phyloP scores from a whole-genome alignment of 2,888 invertebrate species.

The Drosophila longiperda region DNA sequence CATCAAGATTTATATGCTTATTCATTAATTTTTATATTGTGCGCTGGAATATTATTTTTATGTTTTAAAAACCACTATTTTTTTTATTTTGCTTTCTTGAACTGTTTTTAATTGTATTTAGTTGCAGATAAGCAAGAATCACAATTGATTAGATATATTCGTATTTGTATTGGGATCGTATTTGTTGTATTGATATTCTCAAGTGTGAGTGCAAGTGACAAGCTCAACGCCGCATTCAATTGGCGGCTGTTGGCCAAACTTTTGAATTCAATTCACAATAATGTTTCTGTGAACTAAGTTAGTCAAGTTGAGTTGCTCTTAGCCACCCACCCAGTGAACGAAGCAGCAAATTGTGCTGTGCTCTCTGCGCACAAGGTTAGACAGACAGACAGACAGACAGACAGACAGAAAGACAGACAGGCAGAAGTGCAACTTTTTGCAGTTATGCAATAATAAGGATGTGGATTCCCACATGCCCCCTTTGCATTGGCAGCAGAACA shows the following conservation, averaged over 20 bases:
- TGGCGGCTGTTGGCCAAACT: constrained; percentile 41
- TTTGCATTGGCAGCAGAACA: constrained; percentile 11
- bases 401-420: background rate
- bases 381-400: constrained; percentile 18
- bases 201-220: constrained; percentile 63
- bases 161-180: background rate
- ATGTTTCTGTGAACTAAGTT: background rate
- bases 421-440: constrained; percentile 37
- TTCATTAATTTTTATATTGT: background rate
- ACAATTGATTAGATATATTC: constrained; percentile 27
- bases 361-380: constrained; percentile 62
- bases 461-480: constrained; percentile 15
- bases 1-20: background rate
- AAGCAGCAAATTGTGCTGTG: background rate
- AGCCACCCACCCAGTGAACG: background rate
- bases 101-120: background rate
- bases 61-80: background rate
- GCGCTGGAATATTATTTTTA: background rate
- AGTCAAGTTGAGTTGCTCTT: constrained; percentile 3
- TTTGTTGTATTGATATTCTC: background rate
- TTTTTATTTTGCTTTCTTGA: background rate
- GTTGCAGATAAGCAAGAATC: constrained; percentile 61
- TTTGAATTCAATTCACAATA: constrained; percentile 21
- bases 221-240: constrained; percentile 56
- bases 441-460: constrained; percentile 64